Conservation (phyloP, 2,888 invertebrate genomes). For the Rhagophthalmus giganteus region DNA sequence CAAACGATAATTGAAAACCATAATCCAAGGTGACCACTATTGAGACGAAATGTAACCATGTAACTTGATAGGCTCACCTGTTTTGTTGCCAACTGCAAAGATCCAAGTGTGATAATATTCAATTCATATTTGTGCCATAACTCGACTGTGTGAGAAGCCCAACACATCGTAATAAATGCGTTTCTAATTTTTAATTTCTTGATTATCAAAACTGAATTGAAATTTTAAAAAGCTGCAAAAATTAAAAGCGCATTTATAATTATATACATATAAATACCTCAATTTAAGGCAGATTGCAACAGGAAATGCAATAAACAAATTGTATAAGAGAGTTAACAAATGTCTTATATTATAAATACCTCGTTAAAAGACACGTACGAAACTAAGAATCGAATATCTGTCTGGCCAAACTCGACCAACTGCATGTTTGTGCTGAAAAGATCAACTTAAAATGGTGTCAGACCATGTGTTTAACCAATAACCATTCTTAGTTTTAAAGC, state of each 20-base stretch:
- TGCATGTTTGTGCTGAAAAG: slow-evolving; percentile 37
- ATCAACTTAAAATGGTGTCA: slow-evolving; percentile 36
- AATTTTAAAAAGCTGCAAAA: not conserved
- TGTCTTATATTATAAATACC: slow-evolving; percentile 41
- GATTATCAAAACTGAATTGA: not conserved
- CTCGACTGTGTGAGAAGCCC: slow-evolving; percentile 27
- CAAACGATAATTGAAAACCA: slow-evolving; percentile 7
- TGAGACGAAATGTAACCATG: slow-evolving; percentile 23
- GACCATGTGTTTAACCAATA: slow-evolving; percentile 24
- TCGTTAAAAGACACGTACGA: slow-evolving; percentile 41
- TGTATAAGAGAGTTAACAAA: slow-evolving; percentile 30
- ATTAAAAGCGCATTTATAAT: slow-evolving; percentile 22
- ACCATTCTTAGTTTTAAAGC: slow-evolving; percentile 8
- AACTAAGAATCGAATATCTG: slow-evolving; percentile 40
- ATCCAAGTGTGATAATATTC: slow-evolving; percentile 40
- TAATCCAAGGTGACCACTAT: slow-evolving; percentile 6
- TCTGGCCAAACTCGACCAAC: slow-evolving; percentile 39
- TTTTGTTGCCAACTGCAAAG: slow-evolving; percentile 45
- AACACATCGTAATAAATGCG: slow-evolving; percentile 16
- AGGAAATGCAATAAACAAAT: slow-evolving; percentile 28
- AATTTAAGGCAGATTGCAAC: slow-evolving; percentile 30
- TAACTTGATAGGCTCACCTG: slow-evolving; percentile 45
- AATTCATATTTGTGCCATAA: slow-evolving; percentile 20
- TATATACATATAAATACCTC: slow-evolving; percentile 34
- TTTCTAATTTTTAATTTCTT: slow-evolving; percentile 17